Conservation (phyloP, 2,888 invertebrate genomes). For the Agrotis ipsilon region DNA sequence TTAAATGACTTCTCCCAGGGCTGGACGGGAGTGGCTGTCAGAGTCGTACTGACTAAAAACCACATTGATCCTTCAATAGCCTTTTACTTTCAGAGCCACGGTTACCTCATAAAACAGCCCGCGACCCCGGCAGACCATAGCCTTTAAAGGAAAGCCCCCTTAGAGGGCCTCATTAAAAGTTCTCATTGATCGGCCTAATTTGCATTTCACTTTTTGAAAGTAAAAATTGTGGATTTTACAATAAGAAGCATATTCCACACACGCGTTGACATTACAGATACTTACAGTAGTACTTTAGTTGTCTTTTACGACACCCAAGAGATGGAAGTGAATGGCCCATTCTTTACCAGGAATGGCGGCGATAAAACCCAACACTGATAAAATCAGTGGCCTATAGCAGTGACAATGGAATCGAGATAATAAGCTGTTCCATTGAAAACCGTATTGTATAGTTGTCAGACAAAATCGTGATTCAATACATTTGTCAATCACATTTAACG, state of each 20-base stretch:
- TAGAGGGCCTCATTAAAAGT: too few relatives aligned
- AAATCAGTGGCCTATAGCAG: constrained; percentile 30
- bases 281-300: constrained; percentile 32
- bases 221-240: neutral
- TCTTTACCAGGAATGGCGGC: constrained; percentile 37
- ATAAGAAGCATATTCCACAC: constrained; percentile 2
- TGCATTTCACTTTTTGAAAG: neutral
- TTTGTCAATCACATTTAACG: constrained; percentile 23
- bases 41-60: too few relatives aligned
- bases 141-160: too few relatives aligned
- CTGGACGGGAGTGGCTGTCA: too few relatives aligned
- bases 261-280: constrained; percentile 32
- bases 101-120: too few relatives aligned
- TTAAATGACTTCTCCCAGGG: too few relatives aligned
- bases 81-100: too few relatives aligned
- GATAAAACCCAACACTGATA: constrained; percentile 47
- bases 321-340: constrained; percentile 40
- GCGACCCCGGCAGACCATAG: too few relatives aligned
- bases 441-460: constrained; percentile 7
- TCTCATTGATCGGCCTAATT: too few relatives aligned
- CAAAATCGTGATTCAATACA: neutral
- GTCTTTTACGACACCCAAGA: constrained; percentile 41
- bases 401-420: constrained; percentile 45
- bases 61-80: too few relatives aligned
- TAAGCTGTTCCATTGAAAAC: constrained; percentile 34